Evolutionary conservation across 2,888 invertebrate genomes (phyloP), one percentile per base, ranked within the genome.

Genomic region (Tortrix viridana): DNA sequence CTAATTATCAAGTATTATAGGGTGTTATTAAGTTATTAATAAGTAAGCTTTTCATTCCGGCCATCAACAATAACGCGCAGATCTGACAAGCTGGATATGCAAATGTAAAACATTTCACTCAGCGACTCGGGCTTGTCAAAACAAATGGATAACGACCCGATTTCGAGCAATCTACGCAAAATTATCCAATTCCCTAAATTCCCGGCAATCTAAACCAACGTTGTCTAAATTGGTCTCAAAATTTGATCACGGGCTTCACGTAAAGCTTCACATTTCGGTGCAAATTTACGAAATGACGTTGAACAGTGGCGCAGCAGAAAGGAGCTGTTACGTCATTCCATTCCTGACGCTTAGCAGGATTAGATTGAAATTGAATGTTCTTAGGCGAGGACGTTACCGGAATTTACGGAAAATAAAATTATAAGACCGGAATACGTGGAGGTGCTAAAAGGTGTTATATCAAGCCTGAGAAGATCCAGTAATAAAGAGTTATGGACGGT

Each of bases 281-380:
- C 69, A 72, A 79, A 76, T 76, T 77, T 70, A 69, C 69, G 69
- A 69, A 74, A 74, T 74, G 60, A 69, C 71, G 65, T 68, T 63
- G 57, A 47, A 57, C 55, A 60, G 65, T 50, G 56, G 60, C 63
- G 49, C 69, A 64, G 68, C 69, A 68, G 73, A 74, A 76, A 80
- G 80, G 76, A 76, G 73, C 74, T 69, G 76, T 82, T 81, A 84
- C 79, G 77, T 80, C 78, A 79, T 77, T 78, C 74, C 79, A 79
- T 72, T 75, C 75, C 75, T 68, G 68, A 60, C 73, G 65, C 71
- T 76, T 75, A 70, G 74, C 67, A 71, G 78, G 81, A 86, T 87
- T 85, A 88, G 76, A 85, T 84, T 83, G 82, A 82, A 86, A 87
- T 84, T 84, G 83, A 85, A 86, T 82, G 67, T 75, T 75, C 75